These are phyloP conservation scores for Pogonomyrmex californicus DNA, from an alignment of 1,140 invertebrate species.

Conservation along the genomic window DNA sequence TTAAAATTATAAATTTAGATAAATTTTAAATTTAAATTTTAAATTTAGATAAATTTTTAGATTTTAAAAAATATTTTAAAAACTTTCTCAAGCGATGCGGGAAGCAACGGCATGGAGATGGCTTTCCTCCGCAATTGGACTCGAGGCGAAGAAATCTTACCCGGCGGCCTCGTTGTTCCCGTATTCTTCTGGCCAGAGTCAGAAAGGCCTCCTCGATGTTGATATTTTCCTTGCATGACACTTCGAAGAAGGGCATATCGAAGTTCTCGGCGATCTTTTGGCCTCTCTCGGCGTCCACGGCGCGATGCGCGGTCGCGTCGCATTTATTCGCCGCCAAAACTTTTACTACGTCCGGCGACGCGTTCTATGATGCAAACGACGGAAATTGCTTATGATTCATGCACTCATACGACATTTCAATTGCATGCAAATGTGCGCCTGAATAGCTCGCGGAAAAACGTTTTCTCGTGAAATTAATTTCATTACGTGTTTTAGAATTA, in stretches of 20 bases:
- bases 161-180: slow-evolving; percentile 92
- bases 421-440: slow-evolving; percentile 1
- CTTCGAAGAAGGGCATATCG: slow-evolving; percentile 97
- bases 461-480: not conserved
- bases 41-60: not conserved
- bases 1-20: too few relatives aligned
- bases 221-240: slow-evolving; percentile 96
- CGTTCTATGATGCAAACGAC: slow-evolving; percentile 89
- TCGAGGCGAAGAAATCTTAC: slow-evolving; percentile 84
- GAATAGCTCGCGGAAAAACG: not conserved
- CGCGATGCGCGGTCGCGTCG: slow-evolving; percentile 91
- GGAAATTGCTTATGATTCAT: slow-evolving; percentile 31
- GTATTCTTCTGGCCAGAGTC: slow-evolving; percentile 93
- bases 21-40: not conserved
- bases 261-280: slow-evolving; percentile 96
- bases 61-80: not conserved
- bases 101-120: not conserved
- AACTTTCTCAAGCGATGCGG: too few relatives aligned
- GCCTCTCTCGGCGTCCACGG: slow-evolving; percentile 92
- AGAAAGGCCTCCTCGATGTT: slow-evolving; percentile 96
- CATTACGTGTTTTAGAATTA: not conserved
- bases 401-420: not conserved
- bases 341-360: slow-evolving; percentile 94
- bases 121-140: too few relatives aligned
- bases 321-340: slow-evolving; percentile 95